phyloP scores from a whole-genome alignment of 35 echinoderm and acorn worm species.

The Lytechinus pictus region DNA sequence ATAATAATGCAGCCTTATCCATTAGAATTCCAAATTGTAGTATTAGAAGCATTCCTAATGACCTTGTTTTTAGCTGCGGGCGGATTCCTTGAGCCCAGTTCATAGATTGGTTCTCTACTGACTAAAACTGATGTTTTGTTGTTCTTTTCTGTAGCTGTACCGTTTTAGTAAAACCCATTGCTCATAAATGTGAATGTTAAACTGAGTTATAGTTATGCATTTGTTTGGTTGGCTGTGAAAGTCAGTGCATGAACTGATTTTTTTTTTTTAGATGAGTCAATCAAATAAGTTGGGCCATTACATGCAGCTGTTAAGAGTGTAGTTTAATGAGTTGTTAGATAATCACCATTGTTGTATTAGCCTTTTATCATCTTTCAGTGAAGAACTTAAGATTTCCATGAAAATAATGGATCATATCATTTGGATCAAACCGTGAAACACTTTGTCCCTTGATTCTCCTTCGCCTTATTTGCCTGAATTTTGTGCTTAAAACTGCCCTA shows the following conservation, averaged over 20 bases:
- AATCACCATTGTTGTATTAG: not conserved
- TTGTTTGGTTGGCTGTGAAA: too few species aligned
- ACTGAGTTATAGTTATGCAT: too few species aligned
- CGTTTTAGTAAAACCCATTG: not conserved
- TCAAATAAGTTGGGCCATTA: not conserved
- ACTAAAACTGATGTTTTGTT: not conserved
- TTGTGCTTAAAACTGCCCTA: not conserved
- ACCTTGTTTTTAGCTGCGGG: not conserved
- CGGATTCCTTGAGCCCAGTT: not conserved
- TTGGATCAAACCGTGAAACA: not conserved
- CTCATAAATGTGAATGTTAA: not conserved
- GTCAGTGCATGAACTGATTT: too few species aligned
- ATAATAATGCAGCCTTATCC: not conserved
- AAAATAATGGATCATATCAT: not conserved
- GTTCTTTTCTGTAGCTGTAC: not conserved
- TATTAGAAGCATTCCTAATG: not conserved
- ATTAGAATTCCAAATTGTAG: not conserved
- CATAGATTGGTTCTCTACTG: not conserved
- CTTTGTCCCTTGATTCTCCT: not conserved
- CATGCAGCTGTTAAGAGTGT: not conserved
- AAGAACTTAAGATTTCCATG: not conserved
- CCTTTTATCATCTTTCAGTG: not conserved
- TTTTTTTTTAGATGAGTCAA: not conserved
- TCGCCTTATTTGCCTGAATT: not conserved
- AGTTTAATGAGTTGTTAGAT: not conserved